Conservation (phyloP, 2,113 vertebrate genomes). For the Sorex fumeus region DNA sequence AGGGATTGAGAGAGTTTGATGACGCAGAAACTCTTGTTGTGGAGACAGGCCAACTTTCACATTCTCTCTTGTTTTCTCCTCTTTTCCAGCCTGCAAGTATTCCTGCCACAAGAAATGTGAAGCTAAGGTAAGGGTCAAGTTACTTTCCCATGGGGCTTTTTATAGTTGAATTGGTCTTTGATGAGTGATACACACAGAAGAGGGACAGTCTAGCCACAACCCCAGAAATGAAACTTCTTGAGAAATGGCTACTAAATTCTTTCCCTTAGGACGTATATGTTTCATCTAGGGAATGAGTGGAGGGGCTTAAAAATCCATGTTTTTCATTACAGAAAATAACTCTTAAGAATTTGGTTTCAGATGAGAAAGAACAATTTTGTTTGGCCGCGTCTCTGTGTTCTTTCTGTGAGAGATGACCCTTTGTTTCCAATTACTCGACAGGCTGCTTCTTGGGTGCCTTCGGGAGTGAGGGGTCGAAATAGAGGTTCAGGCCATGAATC, state of each 20-base stretch:
- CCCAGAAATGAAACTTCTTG: not conserved
- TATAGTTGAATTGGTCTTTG: not conserved
- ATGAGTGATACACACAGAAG: not conserved
- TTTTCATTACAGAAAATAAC: slow-evolving; percentile 42
- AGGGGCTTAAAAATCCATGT: not conserved
- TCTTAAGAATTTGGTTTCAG: slow-evolving; percentile 53
- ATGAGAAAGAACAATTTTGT: not conserved
- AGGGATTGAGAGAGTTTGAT: not conserved
- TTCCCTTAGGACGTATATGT: not conserved
- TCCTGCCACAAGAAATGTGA: slow-evolving; percentile 89
- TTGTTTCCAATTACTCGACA: not conserved
- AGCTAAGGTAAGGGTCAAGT: slow-evolving; percentile 86
- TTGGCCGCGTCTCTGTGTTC: not conserved
- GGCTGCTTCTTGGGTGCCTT: not conserved
- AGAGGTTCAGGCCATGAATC: fast-evolving
- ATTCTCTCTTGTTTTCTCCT: slow-evolving; percentile 60
- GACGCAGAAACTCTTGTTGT: not conserved
- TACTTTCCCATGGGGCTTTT: slow-evolving; percentile 23
- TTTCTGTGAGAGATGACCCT: not conserved
- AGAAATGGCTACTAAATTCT: not conserved
- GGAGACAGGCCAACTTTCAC: not conserved
- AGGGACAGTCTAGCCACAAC: not conserved
- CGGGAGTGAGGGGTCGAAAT: fast-evolving
- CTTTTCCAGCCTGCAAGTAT: slow-evolving; percentile 88
- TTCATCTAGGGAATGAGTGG: slow-evolving; percentile 2